Evolutionary conservation across 2,797 vertebrate species (phyloP), one percentile per base, ranked within the genome.

Genomic region (Premnoplex brunnescens): DNA sequence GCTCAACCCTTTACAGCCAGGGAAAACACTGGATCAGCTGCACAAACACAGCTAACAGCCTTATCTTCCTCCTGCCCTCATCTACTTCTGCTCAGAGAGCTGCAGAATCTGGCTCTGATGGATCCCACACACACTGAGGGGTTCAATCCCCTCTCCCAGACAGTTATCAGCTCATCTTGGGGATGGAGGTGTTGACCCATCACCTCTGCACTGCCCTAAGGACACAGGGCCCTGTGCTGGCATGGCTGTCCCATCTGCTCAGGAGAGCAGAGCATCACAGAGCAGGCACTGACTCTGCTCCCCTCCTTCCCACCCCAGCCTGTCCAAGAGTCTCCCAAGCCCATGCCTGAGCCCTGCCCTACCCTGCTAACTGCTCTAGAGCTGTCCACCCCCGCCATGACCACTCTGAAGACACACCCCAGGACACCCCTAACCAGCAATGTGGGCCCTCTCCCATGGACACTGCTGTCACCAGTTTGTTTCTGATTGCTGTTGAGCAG

Each of bases 71-170:
- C 10, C 4, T 36, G 36, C 24, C 9, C 48, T 60, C 27, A 13
- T 34, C n/a, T 32, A 26, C 34, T 59, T 51, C 66, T 81, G 41
- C n/a, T 55, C 0, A 0, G 76, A 73, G 37, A 71, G 28, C 32
- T 2, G 1, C 1, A 1, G 41, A 19, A 39, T n/a, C 19, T 41
- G 48, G 22, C 8, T 49, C 34, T 2, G 1, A 2, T 3, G 17
- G n/a, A 76, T 60, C n/a, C 51, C 15, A 20, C 21, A 12, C 15
- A 6, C 21, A 4, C 37, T 1, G 1, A 37, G 13, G 18, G 22
- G 23, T 32, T 71, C 69, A 41, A 1, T 15, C 30, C 24, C 10
- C 15, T 39, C n/a, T 80, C 62, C 77, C 22, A 26, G 26, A 6
- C 43, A n/a, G 48, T 36, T 62, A 20, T 1, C 49, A n/a, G 20